phyloP scores from a whole-genome alignment of 2,113 vertebrate genomes.

The Rhipidura dahli region DNA sequence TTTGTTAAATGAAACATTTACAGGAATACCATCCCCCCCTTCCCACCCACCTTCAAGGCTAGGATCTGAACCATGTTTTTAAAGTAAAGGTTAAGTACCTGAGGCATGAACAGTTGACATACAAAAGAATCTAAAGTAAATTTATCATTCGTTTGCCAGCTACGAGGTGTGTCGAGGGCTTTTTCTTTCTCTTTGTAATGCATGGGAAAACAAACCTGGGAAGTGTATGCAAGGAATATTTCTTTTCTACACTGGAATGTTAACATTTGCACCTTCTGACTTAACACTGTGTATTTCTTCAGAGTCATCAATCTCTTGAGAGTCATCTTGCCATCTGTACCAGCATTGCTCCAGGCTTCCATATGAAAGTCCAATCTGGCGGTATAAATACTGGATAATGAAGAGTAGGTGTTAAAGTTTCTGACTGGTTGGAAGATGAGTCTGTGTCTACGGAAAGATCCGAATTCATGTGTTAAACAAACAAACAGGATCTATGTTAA shows the following conservation, averaged over 20 bases:
- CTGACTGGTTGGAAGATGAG: conserved; percentile 68
- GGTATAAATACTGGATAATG: conserved; percentile 74
- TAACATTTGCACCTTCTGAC: conserved; percentile 78
- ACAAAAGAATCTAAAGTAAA: conserved; percentile 73
- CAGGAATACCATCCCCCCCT: conserved; percentile 74
- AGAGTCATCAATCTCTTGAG: conserved; percentile 78
- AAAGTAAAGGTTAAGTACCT: conserved; percentile 77
- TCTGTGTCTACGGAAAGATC: conserved; percentile 59
- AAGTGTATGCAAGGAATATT: conserved; percentile 70
- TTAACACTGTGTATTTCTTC: conserved; percentile 77
- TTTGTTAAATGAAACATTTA: conserved; percentile 86
- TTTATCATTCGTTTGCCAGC: conserved; percentile 65
- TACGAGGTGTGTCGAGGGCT: conserved; percentile 46
- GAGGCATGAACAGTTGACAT: conserved; percentile 71
- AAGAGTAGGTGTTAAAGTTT: conserved; percentile 72
- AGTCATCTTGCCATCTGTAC: conserved; percentile 75
- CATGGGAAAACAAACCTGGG: conserved; percentile 69
- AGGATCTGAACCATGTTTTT: conserved; percentile 71
- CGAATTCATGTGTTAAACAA: conserved; percentile 49
- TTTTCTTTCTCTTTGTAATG: conserved; percentile 62
- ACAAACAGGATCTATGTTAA: conserved; percentile 46
- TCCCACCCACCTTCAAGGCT: conserved; percentile 35
- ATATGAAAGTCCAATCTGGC: conserved; percentile 80
- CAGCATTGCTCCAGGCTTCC: conserved; percentile 73
- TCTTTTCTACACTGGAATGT: conserved; percentile 72